Base-by-base conservation (phyloP, 2,888 invertebrate genomes). In the Ochlodes sylvanus region DNA sequence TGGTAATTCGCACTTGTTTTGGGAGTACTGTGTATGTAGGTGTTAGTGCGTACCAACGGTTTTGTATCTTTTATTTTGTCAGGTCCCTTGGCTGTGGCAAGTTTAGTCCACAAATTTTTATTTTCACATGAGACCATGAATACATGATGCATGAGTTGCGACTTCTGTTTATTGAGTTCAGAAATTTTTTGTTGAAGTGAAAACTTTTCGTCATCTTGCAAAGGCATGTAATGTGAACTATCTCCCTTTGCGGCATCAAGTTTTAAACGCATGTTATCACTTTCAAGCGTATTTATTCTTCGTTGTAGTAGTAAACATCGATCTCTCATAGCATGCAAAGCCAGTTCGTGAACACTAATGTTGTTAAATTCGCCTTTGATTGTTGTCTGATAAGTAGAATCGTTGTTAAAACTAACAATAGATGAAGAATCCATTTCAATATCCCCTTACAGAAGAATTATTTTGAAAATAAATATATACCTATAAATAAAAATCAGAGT, bases 61-160 rank as follows among this genome's bases (percentile, higher is more conserved):
- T 87, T 92, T 6, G 64, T 70, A 34, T 76, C 76, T 50, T 84
- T 78, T n/a, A 76, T 56, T 75, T 85, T 91, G 12, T 88, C 86
- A 14, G 81, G 72, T 0, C 80, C 80, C 64, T 87, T 92, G 34
- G 90, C 71, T 14, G 94, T 94, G 6, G 96, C 95, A 66, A 97
- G 90, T 78, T 96, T 95, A 68, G 94, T 95, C 97, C 97, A 97
- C 52, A 97, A 86, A 73, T 96, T 96, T 77, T 96, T 95, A 83
- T 97, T 97, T 85, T 97, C 97, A 76, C 95, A 94, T 3, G 97
- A 96, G 10, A 97, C 97, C 96, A 97, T 97, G 76, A 94, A 95
- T 38, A 97, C 94, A 79, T 97, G 97, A 81, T 96, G 96, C 76
- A 95, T 94, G 0, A 97, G 88, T 79, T 97, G 97, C 0, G 95